phyloP scores from a whole-genome alignment of 2,113 vertebrate species.

The Callipepla squamata region DNA sequence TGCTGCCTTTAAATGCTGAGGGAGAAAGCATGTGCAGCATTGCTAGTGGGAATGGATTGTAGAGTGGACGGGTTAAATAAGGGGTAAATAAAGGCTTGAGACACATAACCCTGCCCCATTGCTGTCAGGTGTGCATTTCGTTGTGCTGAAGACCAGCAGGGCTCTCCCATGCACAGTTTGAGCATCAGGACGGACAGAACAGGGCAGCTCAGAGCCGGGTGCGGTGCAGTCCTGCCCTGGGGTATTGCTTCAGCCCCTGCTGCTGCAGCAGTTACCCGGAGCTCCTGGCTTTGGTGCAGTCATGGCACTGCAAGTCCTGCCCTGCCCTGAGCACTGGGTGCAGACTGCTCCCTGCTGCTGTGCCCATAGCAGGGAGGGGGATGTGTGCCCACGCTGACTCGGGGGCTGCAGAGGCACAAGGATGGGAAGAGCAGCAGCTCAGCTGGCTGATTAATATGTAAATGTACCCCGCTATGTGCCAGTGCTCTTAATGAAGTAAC shows the following conservation, averaged over 20 bases:
- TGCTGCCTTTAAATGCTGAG: not conserved
- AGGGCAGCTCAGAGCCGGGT: not conserved
- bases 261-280: not conserved
- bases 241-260: not conserved
- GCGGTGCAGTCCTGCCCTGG: not conserved
- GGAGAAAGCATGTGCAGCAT: not conserved
- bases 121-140: not conserved
- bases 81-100: not conserved
- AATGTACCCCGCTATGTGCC: slow-evolving; percentile 74
- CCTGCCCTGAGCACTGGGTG: not conserved
- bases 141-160: not conserved
- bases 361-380: slow-evolving; percentile 18
- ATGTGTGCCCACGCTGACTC: slow-evolving; percentile 60
- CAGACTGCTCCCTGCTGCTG: slow-evolving; percentile 30
- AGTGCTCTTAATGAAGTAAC: slow-evolving; percentile 78
- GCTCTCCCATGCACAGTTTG: not conserved
- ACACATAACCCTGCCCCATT: not conserved
- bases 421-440: slow-evolving; percentile 74
- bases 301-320: not conserved
- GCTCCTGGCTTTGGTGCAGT: not conserved
- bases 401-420: slow-evolving; percentile 65
- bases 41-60: not conserved
- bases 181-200: not conserved
- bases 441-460: slow-evolving; percentile 81
- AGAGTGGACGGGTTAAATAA: not conserved